A percentile compares a stretch with the other conserved stretches of the same genome.
Evolutionary conservation across 2,113 vertebrate species (phyloP).

Genomic region (Boleophthalmus pectinirostris): DNA sequence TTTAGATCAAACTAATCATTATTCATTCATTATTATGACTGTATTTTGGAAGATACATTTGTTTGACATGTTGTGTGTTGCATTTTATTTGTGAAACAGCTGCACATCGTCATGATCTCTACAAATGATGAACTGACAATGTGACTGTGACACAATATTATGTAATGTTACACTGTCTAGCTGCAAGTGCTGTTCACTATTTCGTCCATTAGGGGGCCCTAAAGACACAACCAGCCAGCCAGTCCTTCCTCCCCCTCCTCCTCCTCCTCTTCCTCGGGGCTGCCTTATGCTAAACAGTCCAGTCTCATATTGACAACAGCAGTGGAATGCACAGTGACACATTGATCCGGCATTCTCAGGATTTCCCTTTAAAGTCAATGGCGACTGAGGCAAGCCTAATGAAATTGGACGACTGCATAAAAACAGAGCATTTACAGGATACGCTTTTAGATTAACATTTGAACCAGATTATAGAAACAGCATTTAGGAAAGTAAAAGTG

Average conservation of each 20-base stretch:
- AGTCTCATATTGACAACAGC: slow-evolving; percentile 42
- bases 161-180: not conserved
- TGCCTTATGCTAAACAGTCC: slow-evolving; percentile 45
- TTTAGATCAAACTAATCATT: too few relatives aligned
- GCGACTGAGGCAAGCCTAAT: slow-evolving; percentile 39
- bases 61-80: too few relatives aligned
- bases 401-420: slow-evolving; percentile 34
- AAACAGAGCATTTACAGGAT: slow-evolving; percentile 16
- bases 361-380: slow-evolving; percentile 47
- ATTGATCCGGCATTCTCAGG: slow-evolving; percentile 38
- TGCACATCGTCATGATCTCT: too few relatives aligned
- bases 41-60: too few relatives aligned
- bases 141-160: not conserved
- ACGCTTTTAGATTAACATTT: slow-evolving; percentile 28
- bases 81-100: too few relatives aligned
- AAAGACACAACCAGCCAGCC: slow-evolving; percentile 42
- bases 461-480: slow-evolving; percentile 20
- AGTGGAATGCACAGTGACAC: slow-evolving; percentile 37
- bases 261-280: slow-evolving; percentile 19
- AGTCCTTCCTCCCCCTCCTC: slow-evolving; percentile 11
- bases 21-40: too few relatives aligned
- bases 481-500: slow-evolving; percentile 15
- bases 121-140: not conserved
- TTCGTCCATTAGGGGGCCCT: slow-evolving; percentile 66
- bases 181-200: slow-evolving; percentile 19